phyloP scores from a whole-genome alignment of 2,888 invertebrate genomes.

The Caenorhabditis panamensis region DNA sequence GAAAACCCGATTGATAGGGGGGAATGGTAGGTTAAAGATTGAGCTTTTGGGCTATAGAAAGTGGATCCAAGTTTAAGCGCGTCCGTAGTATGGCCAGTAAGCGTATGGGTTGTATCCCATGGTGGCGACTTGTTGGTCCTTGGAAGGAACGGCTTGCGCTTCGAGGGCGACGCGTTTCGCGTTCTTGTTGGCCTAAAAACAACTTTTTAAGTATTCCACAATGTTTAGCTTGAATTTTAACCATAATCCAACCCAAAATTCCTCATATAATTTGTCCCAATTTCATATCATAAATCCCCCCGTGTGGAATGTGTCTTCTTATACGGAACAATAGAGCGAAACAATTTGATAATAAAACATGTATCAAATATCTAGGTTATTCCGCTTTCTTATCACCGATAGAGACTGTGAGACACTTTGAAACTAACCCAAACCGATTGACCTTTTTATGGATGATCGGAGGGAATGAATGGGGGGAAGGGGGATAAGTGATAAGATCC shows the following conservation, averaged over 20 bases:
- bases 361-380: conserved; percentile 56
- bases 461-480: not conserved
- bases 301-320: conserved; percentile 10
- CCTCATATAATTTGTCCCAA: not conserved
- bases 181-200: conserved; percentile 78
- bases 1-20: conserved; percentile 41
- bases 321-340: not conserved
- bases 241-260: no score
- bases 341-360: conserved; percentile 43
- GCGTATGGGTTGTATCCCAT: conserved; percentile 79
- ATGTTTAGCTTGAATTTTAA: no score
- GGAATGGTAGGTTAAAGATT: conserved; percentile 21
- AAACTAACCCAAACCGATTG: conserved; percentile 5
- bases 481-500: not conserved
- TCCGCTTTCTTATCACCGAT: conserved; percentile 13
- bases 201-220: not conserved
- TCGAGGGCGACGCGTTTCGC: conserved; percentile 78
- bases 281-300: not conserved
- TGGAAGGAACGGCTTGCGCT: conserved; percentile 67
- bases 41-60: conserved; percentile 37
- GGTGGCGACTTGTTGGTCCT: conserved; percentile 77
- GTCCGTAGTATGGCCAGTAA: conserved; percentile 80
- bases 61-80: conserved; percentile 64
- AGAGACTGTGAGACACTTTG: no score
- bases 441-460: conserved; percentile 33